Base-by-base conservation (phyloP, 2,113 vertebrate species). In the Synodontis membranacea region DNA sequence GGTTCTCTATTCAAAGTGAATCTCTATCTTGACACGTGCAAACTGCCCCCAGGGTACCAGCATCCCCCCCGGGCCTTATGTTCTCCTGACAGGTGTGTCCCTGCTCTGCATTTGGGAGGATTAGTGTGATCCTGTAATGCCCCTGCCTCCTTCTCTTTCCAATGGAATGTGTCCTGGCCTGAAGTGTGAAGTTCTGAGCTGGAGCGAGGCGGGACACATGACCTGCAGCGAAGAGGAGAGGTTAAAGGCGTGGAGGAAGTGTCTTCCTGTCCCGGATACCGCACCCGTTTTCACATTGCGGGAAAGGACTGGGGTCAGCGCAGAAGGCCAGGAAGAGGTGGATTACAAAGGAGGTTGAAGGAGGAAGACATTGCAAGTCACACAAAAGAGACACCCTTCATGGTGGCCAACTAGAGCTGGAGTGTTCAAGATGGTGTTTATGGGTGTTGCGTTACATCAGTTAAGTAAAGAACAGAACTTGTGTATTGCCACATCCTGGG, bases 51-150 rank as follows among this genome's bases (percentile, higher is more conserved):
- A 37, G 21, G 34, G 76, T 90, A 84, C 62, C 14, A 4, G 5
- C 11, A 19, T 85, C 25, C 80, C 25, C 80, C 86, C 76, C 25
- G 3, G 86, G 75, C 64, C 89, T 79, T 81, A 46, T 28, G 37
- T 87, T 84, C 86, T 75, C 58, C 87, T 70, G 84, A 94, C 94
- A 95, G 94, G 93, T 95, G 94, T 39, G 66, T 75, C 88, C 86
- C 85, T 81, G 34, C 88, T 88, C 88, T 87, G 85, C 86, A 48
- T 6, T 82, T 86, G 42, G 9, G 85, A n/a, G 93, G 93, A 94
- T 95, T 93, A 94, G 88, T 84, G 10, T 89, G 91, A 90, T 92
- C 90, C 68, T 90, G 88, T 90, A 85, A 90, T 90, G 92, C 94
- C 93, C 93, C 86, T 80, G 37, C 83, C 81, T 81, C 70, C 75